Base-by-base conservation (phyloP, 2,888 invertebrate species). In the Leptopterna dolabrata region DNA sequence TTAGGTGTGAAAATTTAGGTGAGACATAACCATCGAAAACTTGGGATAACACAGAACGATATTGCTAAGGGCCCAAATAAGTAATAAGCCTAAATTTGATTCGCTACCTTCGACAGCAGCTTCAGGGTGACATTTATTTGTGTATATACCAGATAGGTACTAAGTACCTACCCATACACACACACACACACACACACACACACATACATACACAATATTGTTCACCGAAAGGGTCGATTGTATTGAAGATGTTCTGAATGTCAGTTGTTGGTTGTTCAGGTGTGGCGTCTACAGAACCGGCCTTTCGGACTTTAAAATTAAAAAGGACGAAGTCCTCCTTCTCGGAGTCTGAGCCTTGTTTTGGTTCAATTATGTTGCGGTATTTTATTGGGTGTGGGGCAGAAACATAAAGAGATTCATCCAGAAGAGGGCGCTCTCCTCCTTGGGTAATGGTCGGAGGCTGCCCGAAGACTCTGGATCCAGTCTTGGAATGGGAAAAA, bases 301-400 rank as follows among this genome's bases (percentile, higher is more conserved):
- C 63, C 63, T 63, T 63, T 63, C 63, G 2, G 63, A 24, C 63
- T 63, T 24, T 0, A 24, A n/a, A n/a, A 4, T 63, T 24, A 63
- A 63, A 63, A 24, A 24, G 63, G 63, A 9, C 63, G 63, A 63
- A 63, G 63, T 81, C 30, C 81, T 29, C 55, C 47, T 55, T 55
- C 16, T 2, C 81, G 16, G 3, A 27, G 55, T 2, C 55, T 19
- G n/a, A 51, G 73, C 78, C 78, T 30, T 43, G 78, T 73, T 73
- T 73, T 47, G 78, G 55, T 29, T 81, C 81, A 81, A 81, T 81
- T 55, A 51, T 30, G 81, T 81, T 55, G 51, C 81, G 51, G 81
- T 29, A 81, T 81, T 81, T 81, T 55, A 81, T 81, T 81, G 24
- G 55, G 55, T 81, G 55, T 51, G 81, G 81, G 81, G 30, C 81